These are phyloP conservation scores for Calycopis cecrops DNA, from an alignment of 1,140 invertebrate species.

Conservation along the genomic window DNA sequence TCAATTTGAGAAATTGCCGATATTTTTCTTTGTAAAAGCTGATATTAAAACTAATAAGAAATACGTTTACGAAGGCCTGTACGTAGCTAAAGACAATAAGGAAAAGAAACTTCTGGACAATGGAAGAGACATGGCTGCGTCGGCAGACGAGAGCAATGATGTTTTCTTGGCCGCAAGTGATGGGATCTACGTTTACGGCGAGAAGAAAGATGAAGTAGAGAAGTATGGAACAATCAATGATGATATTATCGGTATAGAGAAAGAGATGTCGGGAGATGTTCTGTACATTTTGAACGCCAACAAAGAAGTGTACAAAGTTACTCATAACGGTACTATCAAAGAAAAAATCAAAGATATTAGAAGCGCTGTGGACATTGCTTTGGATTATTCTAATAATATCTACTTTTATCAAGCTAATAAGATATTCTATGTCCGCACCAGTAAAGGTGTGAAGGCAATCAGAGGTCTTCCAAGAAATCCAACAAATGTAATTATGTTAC, in stretches of 20 bases:
- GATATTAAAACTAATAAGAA: neutral
- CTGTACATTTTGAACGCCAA: neutral
- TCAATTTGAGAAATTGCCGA: too few species aligned
- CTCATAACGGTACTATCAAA: neutral
- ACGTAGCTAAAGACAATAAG: neutral
- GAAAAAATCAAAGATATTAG: neutral
- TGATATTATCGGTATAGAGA: neutral
- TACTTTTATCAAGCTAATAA: neutral
- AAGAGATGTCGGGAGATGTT: neutral
- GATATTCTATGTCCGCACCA: neutral
- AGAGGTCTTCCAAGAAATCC: too few species aligned
- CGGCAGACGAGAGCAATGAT: neutral
- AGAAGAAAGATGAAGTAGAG: neutral
- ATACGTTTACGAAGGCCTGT: neutral
- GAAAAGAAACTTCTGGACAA: neutral
- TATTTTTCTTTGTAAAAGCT: neutral
- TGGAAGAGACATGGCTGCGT: neutral
- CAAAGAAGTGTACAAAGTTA: constrained; percentile 4
- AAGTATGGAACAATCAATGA: neutral
- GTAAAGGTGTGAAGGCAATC: too few species aligned
- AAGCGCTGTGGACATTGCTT: neutral
- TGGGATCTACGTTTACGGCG: neutral
- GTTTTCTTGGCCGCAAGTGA: neutral
- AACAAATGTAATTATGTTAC: too few species aligned
- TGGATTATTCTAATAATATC: neutral